Evolutionary conservation across 2,888 invertebrate genomes (phyloP), one percentile per base, ranked within the genome.

Genomic region (Erebia palarica): DNA sequence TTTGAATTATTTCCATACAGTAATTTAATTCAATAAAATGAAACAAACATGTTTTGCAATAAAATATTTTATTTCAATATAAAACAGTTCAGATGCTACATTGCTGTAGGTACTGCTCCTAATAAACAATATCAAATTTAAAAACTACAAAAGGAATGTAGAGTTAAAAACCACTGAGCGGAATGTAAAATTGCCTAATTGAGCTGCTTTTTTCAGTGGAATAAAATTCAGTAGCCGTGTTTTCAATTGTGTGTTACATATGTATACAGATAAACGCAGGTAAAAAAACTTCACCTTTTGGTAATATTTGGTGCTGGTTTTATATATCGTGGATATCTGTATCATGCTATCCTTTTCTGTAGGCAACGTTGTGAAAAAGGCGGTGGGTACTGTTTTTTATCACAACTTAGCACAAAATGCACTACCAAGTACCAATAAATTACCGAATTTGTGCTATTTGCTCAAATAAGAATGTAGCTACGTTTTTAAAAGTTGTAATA

Each of bases 11-110:
- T 47, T 13, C 13, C 11, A 13, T 47, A 11, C 11, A 47, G 36
- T 36, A 36, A 36, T 36, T 36, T 36, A 7, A 36, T 36, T 36
- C 36, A 21, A 58, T 16, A 44, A 67, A 74, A 55, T 57, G 64
- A 53, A 73, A 69, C 5, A 0, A 27, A 36, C 5, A 51, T 14
- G 9, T 49, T 63, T 69, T 64, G 90, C 90, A 89, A 89, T 91
- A 91, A 91, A 89, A 90, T 90, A 91, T 84, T 91, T 89, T 87
- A 88, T 88, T 91, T 87, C 80, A 85, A 83, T 87, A 85, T 80
- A 87, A 90, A 89, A 90, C 86, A 86, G 83, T 85, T 84, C 82
- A 79, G 83, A 83, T 81, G 81, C 86, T 79, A 80, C 75, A 78
- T 86, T 81, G 3, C 85, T 82, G 42, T 86, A 61, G 18, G 47